Evolutionary conservation across 2,888 invertebrate genomes (phyloP).

Genomic region (Caenorhabditis panamensis): DNA sequence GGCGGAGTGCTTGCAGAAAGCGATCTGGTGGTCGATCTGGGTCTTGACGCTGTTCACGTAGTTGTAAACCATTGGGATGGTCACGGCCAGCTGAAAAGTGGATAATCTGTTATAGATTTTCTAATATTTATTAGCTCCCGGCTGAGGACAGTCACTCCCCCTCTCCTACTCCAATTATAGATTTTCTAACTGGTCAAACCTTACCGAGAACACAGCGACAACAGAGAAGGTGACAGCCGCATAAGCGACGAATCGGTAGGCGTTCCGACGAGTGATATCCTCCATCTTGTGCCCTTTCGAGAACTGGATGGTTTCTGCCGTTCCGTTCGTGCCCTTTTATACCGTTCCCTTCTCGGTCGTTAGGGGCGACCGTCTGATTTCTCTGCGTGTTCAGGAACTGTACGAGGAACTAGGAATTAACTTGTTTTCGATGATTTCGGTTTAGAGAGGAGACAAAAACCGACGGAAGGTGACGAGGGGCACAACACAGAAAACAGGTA

Average conservation of each 20-base stretch:
- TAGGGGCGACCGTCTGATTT: not conserved
- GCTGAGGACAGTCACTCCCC: too few species aligned
- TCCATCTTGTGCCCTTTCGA: constrained; percentile 31
- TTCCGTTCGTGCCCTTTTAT: constrained; percentile 28
- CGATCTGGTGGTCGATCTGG: constrained; percentile 62
- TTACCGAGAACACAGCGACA: constrained; percentile 58
- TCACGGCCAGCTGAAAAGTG: constrained; percentile 49
- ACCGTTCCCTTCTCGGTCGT: not conserved
- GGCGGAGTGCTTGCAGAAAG: constrained; percentile 69
- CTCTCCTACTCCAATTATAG: too few species aligned
- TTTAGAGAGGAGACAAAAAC: not conserved
- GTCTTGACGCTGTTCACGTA: constrained; percentile 62
- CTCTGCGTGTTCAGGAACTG: constrained; percentile 36
- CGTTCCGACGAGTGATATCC: constrained; percentile 46
- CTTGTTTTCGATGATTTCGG: not conserved
- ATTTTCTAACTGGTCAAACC: constrained; percentile 2
- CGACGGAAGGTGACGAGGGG: not conserved
- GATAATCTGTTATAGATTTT: too few species aligned
- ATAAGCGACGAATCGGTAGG: constrained; percentile 61
- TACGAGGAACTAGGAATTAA: not conserved
- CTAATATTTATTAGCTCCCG: too few species aligned
- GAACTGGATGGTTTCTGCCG: not conserved
- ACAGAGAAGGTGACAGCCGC: constrained; percentile 60
- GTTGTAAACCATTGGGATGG: constrained; percentile 65
- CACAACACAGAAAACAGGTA: constrained; percentile 34